phyloP scores from a whole-genome alignment of 2,797 vertebrate species.

The Falco biarmicus region DNA sequence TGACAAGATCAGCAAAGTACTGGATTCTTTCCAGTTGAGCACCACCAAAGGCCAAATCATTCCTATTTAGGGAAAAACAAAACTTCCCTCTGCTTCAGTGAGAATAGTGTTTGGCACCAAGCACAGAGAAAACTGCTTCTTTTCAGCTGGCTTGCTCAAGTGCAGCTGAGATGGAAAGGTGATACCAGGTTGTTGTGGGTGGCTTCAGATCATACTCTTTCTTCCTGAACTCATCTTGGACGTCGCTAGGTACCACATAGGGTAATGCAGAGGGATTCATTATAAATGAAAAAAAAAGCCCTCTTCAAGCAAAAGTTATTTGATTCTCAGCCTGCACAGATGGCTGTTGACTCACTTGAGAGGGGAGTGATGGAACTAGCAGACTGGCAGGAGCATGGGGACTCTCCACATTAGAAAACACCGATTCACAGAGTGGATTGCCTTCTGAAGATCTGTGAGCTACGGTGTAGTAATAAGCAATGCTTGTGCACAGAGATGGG shows the following conservation, averaged over 20 bases:
- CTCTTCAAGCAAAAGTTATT: conserved; percentile 37
- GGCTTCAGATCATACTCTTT: conserved; percentile 49
- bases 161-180: conserved; percentile 49
- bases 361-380: background rate
- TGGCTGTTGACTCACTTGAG: conserved; percentile 53
- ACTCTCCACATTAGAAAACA: background rate
- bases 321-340: conserved; percentile 61
- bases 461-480: background rate
- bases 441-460: conserved; percentile 9
- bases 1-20: conserved; percentile 56
- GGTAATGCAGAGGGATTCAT: conserved; percentile 48
- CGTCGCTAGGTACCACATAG: conserved; percentile 36
- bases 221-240: conserved; percentile 51
- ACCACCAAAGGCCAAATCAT: conserved; percentile 60
- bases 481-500: background rate
- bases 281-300: conserved; percentile 13
- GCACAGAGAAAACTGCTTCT: conserved; percentile 13
- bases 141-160: conserved; percentile 49
- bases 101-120: conserved; percentile 52
- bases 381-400: conserved; percentile 16
- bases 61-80: conserved; percentile 72
- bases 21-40: conserved; percentile 60
- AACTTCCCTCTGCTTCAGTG: conserved; percentile 55
- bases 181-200: conserved; percentile 59
- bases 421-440: background rate